Percentiles rank a stretch among this genome's conserved stretches.
These are phyloP conservation scores for Anisognathus igniventris DNA, from an alignment of 2,797 vertebrate genomes.

Conservation along the genomic window DNA sequence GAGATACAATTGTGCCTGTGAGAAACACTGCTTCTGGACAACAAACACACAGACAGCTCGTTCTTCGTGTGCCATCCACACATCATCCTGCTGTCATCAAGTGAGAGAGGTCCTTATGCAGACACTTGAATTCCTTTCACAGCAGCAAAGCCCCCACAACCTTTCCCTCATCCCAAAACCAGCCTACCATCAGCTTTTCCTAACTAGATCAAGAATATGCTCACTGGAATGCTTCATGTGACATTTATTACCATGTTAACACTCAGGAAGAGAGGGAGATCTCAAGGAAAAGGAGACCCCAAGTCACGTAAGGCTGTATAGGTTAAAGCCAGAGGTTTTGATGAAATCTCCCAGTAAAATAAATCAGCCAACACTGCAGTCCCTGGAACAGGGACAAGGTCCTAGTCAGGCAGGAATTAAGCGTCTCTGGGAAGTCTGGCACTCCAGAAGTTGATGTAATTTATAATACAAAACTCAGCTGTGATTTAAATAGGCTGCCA, in stretches of 20 bases:
- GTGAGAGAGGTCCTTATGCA: not conserved
- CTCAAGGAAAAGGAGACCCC: not conserved
- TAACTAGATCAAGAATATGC: not conserved
- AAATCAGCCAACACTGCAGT: conserved; percentile 19
- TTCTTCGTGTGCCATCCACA: not conserved
- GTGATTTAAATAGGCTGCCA: conserved; percentile 49
- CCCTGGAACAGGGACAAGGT: conserved; percentile 30
- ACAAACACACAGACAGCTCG: not conserved
- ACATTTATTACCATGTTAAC: conserved; percentile 4
- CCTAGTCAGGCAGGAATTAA: conserved; percentile 37
- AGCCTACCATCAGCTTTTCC: not conserved
- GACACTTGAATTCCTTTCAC: not conserved
- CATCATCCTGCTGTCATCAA: not conserved
- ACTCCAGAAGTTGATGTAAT: conserved; percentile 35
- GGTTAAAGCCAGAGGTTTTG: conserved; percentile 27
- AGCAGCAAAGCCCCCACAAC: not conserved
- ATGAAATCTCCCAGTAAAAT: conserved; percentile 22
- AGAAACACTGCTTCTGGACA: not conserved
- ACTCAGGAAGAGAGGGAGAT: not conserved
- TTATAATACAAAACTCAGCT: conserved; percentile 51
- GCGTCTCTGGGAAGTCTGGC: conserved; percentile 20
- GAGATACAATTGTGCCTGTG: rapidly evolving
- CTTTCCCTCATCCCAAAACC: not conserved
- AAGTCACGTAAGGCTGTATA: not conserved
- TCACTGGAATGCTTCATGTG: not conserved